Percentiles rank a stretch among this genome's conserved stretches.
Evolutionary conservation across 1,140 invertebrate genomes (phyloP).

Genomic region (Aphelinus certus): DNA sequence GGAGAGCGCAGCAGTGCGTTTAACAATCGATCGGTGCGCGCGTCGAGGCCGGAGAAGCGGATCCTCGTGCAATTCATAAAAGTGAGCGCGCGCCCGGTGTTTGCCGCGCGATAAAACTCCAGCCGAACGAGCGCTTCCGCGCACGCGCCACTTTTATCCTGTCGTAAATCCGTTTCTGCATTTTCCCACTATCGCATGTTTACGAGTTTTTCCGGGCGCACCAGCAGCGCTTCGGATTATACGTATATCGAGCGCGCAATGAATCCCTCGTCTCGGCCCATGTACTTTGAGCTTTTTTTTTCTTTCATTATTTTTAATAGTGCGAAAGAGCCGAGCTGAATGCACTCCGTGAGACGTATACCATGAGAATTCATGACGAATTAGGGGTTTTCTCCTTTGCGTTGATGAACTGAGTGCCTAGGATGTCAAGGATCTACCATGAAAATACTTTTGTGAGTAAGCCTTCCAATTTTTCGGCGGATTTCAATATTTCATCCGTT

Average conservation of each 20-base stretch:
- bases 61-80: slow-evolving; percentile 26
- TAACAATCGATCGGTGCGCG: slow-evolving; percentile 27
- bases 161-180: slow-evolving; percentile 25
- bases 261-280: too few species aligned
- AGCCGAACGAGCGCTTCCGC: slow-evolving; percentile 23
- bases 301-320: background rate
- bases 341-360: too few species aligned
- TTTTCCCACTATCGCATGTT: background rate
- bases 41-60: background rate
- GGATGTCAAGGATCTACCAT: too few species aligned
- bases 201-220: slow-evolving; percentile 8
- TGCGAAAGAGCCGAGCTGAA: background rate
- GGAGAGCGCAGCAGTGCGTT: background rate
- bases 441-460: too few species aligned
- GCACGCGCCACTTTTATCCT: slow-evolving; percentile 21
- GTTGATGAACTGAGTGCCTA: too few species aligned
- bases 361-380: too few species aligned
- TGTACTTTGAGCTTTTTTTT: background rate
- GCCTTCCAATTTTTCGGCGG: too few species aligned
- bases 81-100: background rate
- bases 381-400: too few species aligned
- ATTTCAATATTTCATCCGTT: too few species aligned
- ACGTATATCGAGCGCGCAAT: background rate
- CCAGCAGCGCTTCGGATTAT: background rate
- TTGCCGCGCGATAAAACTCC: slow-evolving; percentile 13